Base-by-base conservation (phyloP, 2,113 vertebrate genomes). In the Brevimyrus niger region DNA sequence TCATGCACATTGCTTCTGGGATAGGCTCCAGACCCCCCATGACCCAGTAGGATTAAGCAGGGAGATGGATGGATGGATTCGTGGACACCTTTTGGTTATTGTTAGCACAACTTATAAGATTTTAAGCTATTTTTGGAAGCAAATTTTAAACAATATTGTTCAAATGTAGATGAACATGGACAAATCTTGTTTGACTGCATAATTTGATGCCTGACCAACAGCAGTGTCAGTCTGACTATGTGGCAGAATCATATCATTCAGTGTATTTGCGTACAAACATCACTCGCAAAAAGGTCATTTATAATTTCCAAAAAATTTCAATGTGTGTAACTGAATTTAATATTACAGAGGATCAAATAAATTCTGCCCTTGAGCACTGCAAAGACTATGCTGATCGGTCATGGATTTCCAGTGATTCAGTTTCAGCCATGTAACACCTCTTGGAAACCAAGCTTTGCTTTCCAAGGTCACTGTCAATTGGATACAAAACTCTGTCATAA, bases 391-490 rank as follows among this genome's bases (percentile, higher is more conserved):
- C 50, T 50, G 2, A 65, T 88, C 53, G 69, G 86, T 50, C 27
- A 31, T 50, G 55, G 4, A 46, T 53, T 84, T 23, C 50, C 87
- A 69, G 38, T 44, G 38, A 88, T 88, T 85, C 38, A 10, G 13
- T 76, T 88, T 88, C 83, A 53, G 87, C 87, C 38, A 88, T 69
- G 50, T 88, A 27, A 90, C 85, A 84, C 87, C 73, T 44, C 53
- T 90, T 87, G 27, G 42, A 87, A 80, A 76, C 76, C 69, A 42
- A 51, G 31, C 86, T 51, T 80, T 82, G 47, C 48, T 51, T 69
- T 83, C 88, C 87, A 90, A 88, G 90, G 87, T 88, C 87, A 88
- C 27, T 83, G 65, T 47, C 50, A 88, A 73, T 35, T 84, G 87
- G 50, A 90, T 21, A 55, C 31, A 9, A 38, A 58, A 58, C 88